Base-by-base conservation (phyloP, 2,113 vertebrate species). In the Psophia crepitans region DNA sequence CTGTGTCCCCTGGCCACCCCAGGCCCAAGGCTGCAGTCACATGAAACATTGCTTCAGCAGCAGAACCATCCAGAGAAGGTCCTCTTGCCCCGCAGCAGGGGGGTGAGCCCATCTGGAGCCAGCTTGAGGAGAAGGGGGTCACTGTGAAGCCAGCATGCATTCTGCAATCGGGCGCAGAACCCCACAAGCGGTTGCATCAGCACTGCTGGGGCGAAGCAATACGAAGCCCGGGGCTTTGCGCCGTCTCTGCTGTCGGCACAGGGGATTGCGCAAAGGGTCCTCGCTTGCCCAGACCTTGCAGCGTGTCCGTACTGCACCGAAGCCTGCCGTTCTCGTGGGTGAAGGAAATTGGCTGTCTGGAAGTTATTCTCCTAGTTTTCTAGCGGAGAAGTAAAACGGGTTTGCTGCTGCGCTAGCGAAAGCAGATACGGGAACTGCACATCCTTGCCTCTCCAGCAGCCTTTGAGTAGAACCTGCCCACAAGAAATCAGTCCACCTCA, bases 121-220 rank as follows among this genome's bases (percentile, higher is more conserved):
- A 69, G 1, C 35, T 20, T 13, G 11, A 60, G 49, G 28, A 80
- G 51, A 60, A 57, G 14, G 14, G 24, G 16, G 14, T 66, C 32
- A 9, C 39, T 21, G 19, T n/a, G 43, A 71, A 21, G 14, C 35
- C 2, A 0, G 10, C 27, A 48, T 0, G 0, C 0, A 2, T 28
- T 70, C 43, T 39, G 88, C 63, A 51, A 7, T 26, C 12, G 8
- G 73, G 9, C 11, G 26, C 27, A 15, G 53, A 73, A 13, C 30
- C 33, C 73, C 3, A 2, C 14, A 13, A 11, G 56, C 4, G 0
- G 15, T 27, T 70, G 33, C 0, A 0, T 73, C 71, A 76, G 57
- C 26, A 6, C 33, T n/a, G 3, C 39, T 51, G 0, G 0, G n/a
- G 27, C 3, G 2, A 66, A 84, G 30, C 12, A 21, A 33, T 3